phyloP scores from a whole-genome alignment of 2,888 invertebrate genomes.

The Pherbina coryleti region DNA sequence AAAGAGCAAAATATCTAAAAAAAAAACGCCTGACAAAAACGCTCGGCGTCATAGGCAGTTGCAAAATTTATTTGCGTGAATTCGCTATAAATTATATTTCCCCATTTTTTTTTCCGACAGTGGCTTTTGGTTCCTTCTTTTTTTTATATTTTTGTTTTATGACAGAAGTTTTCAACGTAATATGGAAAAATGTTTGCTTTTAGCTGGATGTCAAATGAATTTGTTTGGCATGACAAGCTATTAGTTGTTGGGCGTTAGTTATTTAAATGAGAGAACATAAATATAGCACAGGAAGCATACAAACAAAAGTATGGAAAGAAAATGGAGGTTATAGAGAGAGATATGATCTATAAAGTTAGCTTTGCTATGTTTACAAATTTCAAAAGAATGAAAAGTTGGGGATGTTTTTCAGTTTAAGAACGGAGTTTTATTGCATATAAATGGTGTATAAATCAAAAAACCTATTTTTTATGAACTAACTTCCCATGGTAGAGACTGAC shows the following conservation, averaged over 20 bases:
- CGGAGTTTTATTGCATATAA: too few relatives aligned
- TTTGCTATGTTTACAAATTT: too few relatives aligned
- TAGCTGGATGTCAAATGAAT: conserved; percentile 11
- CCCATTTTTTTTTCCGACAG: neutral
- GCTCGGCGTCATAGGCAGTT: neutral
- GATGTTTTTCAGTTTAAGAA: too few relatives aligned
- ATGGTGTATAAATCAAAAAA: too few relatives aligned
- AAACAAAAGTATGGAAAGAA: neutral
- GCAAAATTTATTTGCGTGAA: conserved; percentile 28
- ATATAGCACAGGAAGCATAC: neutral
- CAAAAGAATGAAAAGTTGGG: too few relatives aligned
- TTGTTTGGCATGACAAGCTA: conserved; percentile 16
- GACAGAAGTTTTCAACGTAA: neutral
- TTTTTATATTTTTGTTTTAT: neutral
- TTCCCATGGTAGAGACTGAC: too few relatives aligned
- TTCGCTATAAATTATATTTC: conserved; percentile 22
- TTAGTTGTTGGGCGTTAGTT: neutral
- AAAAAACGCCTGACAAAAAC: neutral
- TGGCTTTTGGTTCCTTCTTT: neutral
- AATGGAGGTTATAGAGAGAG: neutral
- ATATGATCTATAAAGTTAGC: too few relatives aligned
- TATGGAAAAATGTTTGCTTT: neutral
- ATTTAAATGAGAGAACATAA: conserved; percentile 16
- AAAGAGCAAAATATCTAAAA: neutral
- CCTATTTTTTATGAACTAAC: too few relatives aligned